phyloP scores from a whole-genome alignment of 2,888 invertebrate species.

The Drosophila pseudotalamancana region DNA sequence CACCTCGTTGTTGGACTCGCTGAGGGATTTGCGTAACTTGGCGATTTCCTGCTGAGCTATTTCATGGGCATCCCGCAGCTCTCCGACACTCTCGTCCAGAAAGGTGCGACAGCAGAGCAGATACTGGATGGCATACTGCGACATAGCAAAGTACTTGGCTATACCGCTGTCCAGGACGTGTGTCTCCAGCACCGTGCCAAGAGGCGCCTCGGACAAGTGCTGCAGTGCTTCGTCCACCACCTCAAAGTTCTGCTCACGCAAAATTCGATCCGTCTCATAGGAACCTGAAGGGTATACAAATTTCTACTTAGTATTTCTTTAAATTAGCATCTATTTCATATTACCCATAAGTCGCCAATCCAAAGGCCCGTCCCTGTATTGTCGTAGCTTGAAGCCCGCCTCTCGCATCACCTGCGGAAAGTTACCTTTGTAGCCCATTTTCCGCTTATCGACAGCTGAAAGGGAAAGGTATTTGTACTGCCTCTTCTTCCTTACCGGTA shows the following conservation, averaged over 20 bases:
- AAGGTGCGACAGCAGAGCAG: conserved; percentile 82
- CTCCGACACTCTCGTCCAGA: conserved; percentile 80
- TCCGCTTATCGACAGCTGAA: conserved; percentile 16
- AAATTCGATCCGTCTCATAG: conserved; percentile 81
- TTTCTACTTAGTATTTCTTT: neutral
- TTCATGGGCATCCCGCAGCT: conserved; percentile 72
- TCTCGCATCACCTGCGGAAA: conserved; percentile 83
- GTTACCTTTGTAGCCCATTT: conserved; percentile 73
- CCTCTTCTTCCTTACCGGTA: conserved; percentile 20
- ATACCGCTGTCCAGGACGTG: conserved; percentile 83
- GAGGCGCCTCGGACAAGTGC: conserved; percentile 82
- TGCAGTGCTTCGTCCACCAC: conserved; percentile 77
- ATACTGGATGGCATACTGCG: conserved; percentile 83
- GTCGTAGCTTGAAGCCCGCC: conserved; percentile 81
- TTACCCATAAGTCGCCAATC: conserved; percentile 83
- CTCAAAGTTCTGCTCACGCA: conserved; percentile 82
- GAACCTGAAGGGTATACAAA: conserved; percentile 61
- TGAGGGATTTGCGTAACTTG: conserved; percentile 65
- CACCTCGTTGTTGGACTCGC: conserved; percentile 80
- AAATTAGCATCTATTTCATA: neutral
- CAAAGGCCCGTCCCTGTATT: conserved; percentile 79
- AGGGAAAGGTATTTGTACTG: conserved; percentile 49
- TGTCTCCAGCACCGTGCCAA: conserved; percentile 79
- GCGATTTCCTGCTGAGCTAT: conserved; percentile 75
- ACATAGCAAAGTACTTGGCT: conserved; percentile 82